These are phyloP conservation scores for Labeo catla DNA, from an alignment of 2,113 vertebrate genomes.

Conservation along the genomic window DNA sequence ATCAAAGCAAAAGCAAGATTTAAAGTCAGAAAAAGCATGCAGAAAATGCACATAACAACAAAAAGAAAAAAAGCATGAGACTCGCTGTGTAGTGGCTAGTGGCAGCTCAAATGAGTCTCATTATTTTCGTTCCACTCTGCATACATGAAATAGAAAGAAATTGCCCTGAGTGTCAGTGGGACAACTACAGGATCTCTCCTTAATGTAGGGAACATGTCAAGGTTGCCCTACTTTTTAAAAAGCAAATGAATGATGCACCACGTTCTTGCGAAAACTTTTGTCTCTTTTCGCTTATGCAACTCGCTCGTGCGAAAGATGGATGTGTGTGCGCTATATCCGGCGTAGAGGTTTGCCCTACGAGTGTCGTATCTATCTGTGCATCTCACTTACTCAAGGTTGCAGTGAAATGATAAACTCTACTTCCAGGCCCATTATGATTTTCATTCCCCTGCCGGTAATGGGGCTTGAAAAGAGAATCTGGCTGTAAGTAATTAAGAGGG, in stretches of 20 bases:
- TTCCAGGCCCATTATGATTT: slow-evolving; percentile 57
- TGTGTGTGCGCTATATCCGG: background rate
- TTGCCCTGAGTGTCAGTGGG: slow-evolving; percentile 28
- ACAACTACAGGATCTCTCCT: slow-evolving; percentile 33
- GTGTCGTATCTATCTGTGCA: slow-evolving; percentile 32
- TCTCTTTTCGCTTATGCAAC: background rate
- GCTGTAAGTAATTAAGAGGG: slow-evolving; percentile 57
- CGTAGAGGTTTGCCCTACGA: slow-evolving; percentile 27
- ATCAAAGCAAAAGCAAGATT: slow-evolving; percentile 2
- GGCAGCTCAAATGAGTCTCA: slow-evolving; percentile 42
- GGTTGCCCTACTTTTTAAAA: slow-evolving; percentile 41
- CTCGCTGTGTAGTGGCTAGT: slow-evolving; percentile 1
- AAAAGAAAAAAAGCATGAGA: background rate
- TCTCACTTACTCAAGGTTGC: slow-evolving; percentile 48
- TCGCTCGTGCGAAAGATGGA: background rate
- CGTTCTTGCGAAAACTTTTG: slow-evolving; percentile 52
- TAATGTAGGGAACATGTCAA: slow-evolving; percentile 35
- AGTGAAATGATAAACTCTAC: slow-evolving; percentile 52
- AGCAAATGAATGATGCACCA: slow-evolving; percentile 51
- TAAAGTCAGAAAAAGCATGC: background rate
- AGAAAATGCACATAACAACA: background rate
- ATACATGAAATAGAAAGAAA: slow-evolving; percentile 42
- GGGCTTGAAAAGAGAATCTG: slow-evolving; percentile 58
- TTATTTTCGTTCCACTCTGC: slow-evolving; percentile 43
- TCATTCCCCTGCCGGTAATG: slow-evolving; percentile 50